These are phyloP conservation scores for Tychaedon coryphoeus DNA, from an alignment of 2,113 vertebrate species.

Conservation along the genomic window DNA sequence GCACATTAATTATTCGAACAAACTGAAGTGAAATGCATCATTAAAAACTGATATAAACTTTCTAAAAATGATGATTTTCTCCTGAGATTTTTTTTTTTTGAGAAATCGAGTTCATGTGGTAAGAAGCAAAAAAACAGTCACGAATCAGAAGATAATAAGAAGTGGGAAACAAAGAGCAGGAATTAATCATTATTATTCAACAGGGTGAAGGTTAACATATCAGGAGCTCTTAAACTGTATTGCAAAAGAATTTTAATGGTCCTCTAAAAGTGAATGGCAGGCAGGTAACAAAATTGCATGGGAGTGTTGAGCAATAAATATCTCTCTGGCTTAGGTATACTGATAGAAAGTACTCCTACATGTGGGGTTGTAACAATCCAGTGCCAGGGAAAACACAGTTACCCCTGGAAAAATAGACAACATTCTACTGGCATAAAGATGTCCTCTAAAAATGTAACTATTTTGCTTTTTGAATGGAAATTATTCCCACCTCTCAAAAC, in stretches of 20 bases:
- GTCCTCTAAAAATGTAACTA: neutral
- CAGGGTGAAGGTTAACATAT: neutral
- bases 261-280: neutral
- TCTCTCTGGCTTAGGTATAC: neutral
- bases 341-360: neutral
- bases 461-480: neutral
- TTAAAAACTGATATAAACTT: neutral
- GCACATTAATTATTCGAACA: neutral
- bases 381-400: neutral
- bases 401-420: neutral
- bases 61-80: neutral
- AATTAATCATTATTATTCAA: constrained; percentile 19
- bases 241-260: neutral
- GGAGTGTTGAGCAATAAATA: neutral
- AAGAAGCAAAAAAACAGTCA: neutral
- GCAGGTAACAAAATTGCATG: neutral
- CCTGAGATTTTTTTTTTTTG: neutral
- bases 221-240: neutral
- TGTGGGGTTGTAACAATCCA: neutral
- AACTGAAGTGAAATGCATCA: neutral
- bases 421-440: neutral
- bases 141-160: neutral
- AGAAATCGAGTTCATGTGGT: neutral
- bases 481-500: accelerated
- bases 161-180: neutral